phyloP scores from a whole-genome alignment of 2,888 invertebrate genomes.

The Thymelicus sylvestris region DNA sequence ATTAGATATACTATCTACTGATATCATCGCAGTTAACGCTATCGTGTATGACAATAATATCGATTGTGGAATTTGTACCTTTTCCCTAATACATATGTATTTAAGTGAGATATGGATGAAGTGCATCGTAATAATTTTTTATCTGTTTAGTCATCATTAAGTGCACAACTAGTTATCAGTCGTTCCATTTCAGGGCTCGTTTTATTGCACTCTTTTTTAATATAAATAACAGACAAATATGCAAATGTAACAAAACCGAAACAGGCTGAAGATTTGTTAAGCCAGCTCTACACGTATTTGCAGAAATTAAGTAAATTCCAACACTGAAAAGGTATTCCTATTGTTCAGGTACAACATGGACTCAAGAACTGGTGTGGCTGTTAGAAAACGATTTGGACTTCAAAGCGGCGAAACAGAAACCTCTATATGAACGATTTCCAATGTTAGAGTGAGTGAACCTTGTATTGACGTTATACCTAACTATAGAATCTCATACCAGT shows the following conservation, averaged over 20 bases:
- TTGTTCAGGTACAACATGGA: conserved; percentile 91
- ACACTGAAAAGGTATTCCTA: conserved; percentile 11
- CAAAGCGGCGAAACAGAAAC: conserved; percentile 77
- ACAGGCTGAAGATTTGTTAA: no score
- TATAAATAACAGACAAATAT: no score
- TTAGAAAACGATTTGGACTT: conserved; percentile 86
- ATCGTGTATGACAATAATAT: conserved; percentile 38
- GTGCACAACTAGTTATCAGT: no score
- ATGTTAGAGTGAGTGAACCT: conserved; percentile 86
- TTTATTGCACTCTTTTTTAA: no score
- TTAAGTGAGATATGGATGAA: neutral
- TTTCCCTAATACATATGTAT: neutral
- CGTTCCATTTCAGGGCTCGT: no score
- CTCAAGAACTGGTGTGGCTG: conserved; percentile 90
- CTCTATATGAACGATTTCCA: conserved; percentile 86
- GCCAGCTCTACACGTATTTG: no score
- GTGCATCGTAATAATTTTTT: neutral
- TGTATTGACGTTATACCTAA: neutral
- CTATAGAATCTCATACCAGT: no score
- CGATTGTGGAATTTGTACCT: conserved; percentile 36
- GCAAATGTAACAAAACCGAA: no score
- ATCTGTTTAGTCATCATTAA: no score
- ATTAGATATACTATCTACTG: conserved; percentile 15
- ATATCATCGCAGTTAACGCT: conserved; percentile 2
- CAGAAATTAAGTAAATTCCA: no score